Conservation (phyloP, 2,888 invertebrate species). For the Nomada ferruginata region DNA sequence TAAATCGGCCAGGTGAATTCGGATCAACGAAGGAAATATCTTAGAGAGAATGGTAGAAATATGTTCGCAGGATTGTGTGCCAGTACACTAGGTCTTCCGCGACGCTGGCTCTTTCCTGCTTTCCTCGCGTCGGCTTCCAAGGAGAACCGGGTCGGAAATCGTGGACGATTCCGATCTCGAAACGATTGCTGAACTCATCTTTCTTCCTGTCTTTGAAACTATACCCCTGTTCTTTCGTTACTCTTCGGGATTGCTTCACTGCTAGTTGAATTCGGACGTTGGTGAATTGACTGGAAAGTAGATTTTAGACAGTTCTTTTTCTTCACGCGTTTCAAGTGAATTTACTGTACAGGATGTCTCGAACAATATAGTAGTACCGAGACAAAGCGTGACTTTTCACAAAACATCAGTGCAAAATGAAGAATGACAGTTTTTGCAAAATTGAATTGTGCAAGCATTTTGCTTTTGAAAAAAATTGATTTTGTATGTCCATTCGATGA, state of each 20-base stretch:
- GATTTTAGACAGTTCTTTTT: no score
- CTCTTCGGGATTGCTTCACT: not conserved
- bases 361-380: no score
- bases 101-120: slow-evolving; percentile 35
- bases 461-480: no score
- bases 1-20: slow-evolving; percentile 5
- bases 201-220: not conserved
- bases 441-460: no score
- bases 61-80: slow-evolving; percentile 25
- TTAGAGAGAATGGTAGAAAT: slow-evolving; percentile 25
- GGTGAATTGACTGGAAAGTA: no score
- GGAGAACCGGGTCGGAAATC: not conserved
- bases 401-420: no score
- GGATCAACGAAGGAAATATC: slow-evolving; percentile 19
- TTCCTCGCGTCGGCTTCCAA: slow-evolving; percentile 7
- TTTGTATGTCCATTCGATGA: no score
- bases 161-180: not conserved
- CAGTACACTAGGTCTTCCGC: slow-evolving; percentile 65
- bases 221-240: not conserved
- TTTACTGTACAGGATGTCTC: no score
- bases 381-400: no score
- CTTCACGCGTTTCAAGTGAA: no score
- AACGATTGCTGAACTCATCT: not conserved
- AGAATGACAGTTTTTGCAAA: no score
- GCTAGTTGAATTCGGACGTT: not conserved